Evolutionary conservation across 2,113 vertebrate species (phyloP).

Genomic region (Ibidorhyncha struthersii): DNA sequence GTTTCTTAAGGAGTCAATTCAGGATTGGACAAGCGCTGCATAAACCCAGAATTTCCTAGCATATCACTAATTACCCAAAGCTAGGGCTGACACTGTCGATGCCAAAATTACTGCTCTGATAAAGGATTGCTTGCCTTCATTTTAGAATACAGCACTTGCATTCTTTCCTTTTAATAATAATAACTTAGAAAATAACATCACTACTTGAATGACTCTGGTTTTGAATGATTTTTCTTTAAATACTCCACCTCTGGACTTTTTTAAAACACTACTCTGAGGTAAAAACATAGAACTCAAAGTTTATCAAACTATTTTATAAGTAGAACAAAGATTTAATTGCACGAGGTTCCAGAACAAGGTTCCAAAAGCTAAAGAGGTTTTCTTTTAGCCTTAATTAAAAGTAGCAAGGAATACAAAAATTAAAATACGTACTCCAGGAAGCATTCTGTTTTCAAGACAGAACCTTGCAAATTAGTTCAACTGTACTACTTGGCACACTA

Average conservation of each 20-base stretch:
- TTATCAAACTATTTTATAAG: neutral
- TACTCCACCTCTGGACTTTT: neutral
- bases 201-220: neutral
- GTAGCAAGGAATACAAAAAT: slow-evolving; percentile 4
- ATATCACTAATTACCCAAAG: neutral
- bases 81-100: neutral
- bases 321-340: neutral
- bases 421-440: slow-evolving; percentile 14
- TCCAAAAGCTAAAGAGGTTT: neutral
- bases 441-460: slow-evolving; percentile 15
- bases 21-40: neutral
- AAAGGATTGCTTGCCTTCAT: neutral
- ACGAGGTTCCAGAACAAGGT: neutral
- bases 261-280: neutral
- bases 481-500: neutral
- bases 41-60: neutral
- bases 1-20: neutral
- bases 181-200: neutral
- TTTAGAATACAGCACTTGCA: neutral
- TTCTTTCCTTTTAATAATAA: neutral
- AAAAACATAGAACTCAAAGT: neutral
- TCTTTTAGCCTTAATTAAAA: slow-evolving; percentile 8
- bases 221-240: neutral
- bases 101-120: neutral
- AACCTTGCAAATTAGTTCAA: slow-evolving; percentile 17